These are phyloP conservation scores for Embiotoca jacksoni DNA, from an alignment of 2,113 vertebrate species.

Conservation along the genomic window DNA sequence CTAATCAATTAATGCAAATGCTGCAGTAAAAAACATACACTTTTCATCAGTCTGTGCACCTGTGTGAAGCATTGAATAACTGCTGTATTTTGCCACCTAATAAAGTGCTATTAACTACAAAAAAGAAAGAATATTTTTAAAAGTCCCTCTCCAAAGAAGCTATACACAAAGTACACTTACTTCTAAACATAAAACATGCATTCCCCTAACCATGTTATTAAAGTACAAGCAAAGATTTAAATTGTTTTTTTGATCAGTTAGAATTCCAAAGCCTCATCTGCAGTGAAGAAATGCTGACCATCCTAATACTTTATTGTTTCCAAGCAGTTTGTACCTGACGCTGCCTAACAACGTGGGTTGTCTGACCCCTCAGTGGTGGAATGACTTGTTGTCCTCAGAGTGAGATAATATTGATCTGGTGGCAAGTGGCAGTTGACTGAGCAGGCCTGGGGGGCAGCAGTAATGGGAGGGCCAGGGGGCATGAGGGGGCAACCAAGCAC, in stretches of 20 bases:
- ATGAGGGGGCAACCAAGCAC: conserved; percentile 72
- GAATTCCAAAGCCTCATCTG: neutral
- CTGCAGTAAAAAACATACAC: conserved; percentile 12
- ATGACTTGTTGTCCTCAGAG: conserved; percentile 74
- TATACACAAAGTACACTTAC: neutral
- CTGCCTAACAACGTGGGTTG: conserved; percentile 56
- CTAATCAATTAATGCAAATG: conserved; percentile 60
- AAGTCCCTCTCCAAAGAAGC: neutral
- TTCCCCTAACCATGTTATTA: neutral
- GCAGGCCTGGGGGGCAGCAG: conserved; percentile 70
- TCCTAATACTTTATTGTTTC: conserved; percentile 13
- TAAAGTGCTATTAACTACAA: conserved; percentile 7
- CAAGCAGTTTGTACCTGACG: conserved; percentile 47
- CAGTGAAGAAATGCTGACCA: conserved; percentile 7
- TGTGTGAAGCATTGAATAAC: conserved; percentile 27
- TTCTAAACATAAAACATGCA: neutral
- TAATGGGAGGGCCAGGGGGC: conserved; percentile 76
- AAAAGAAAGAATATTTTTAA: neutral
- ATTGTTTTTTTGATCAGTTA: neutral
- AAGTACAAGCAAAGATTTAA: neutral
- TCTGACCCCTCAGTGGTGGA: conserved; percentile 74
- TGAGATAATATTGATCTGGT: conserved; percentile 79
- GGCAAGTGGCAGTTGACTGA: conserved; percentile 83
- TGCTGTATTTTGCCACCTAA: conserved; percentile 2
- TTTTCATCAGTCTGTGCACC: conserved; percentile 27